phyloP scores from a whole-genome alignment of 2,888 invertebrate species.

The Gnatocerus cornutus region DNA sequence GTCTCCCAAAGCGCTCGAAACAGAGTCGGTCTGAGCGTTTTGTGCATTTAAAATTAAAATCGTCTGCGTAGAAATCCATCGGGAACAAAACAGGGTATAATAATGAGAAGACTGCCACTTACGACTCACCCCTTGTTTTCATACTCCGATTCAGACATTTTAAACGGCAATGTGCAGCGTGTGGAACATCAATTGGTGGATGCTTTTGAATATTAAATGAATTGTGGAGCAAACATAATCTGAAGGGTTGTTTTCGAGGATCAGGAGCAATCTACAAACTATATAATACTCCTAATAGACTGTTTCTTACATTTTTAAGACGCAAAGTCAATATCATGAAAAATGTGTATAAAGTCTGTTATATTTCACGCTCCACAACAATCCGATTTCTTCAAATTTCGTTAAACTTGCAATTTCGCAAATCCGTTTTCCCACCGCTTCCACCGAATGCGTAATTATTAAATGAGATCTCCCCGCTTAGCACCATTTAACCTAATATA shows the following conservation, averaged over 20 bases:
- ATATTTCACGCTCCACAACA: not conserved
- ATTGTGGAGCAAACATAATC: conserved; percentile 28
- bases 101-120: conserved; percentile 27
- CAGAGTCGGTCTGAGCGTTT: conserved; percentile 14
- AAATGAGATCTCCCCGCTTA: conserved; percentile 15
- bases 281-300: not conserved
- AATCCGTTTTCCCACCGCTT: conserved; percentile 1
- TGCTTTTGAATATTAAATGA: conserved; percentile 34
- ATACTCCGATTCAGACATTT: conserved; percentile 23
- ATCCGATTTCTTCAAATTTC: conserved; percentile 5
- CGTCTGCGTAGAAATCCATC: conserved; percentile 16
- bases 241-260: conserved; percentile 10
- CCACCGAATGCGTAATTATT: conserved; percentile 15
- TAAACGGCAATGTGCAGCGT: conserved; percentile 25
- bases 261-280: not conserved
- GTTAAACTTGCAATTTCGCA: not conserved
- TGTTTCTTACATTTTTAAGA: not conserved
- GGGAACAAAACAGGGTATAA: conserved; percentile 31
- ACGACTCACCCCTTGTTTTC: conserved; percentile 31
- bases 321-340: too few relatives aligned
- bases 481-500: conserved; percentile 18
- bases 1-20: not conserved
- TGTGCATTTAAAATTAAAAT: conserved; percentile 27
- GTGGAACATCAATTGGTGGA: conserved; percentile 32
- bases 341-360: too few relatives aligned